Base-by-base conservation (phyloP, 2,797 vertebrate species). In the Characodon lateralis region DNA sequence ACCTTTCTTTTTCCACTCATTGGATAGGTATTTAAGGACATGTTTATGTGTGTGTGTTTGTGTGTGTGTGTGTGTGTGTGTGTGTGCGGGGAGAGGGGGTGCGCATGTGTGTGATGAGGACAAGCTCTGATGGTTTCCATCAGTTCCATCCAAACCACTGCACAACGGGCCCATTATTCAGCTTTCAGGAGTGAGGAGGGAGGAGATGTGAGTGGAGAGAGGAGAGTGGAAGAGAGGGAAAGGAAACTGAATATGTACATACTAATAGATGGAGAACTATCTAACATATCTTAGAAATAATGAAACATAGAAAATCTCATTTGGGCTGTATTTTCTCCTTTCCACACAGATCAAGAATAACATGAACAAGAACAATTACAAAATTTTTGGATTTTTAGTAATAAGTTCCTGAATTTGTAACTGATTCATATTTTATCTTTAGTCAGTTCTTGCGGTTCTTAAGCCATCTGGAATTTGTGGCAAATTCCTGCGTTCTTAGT, bases 81-180 rank as follows among this genome's bases (percentile, higher is more conserved):
- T 82, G 76, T 76, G 73, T 74, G 58, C 70, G 26, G 72, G 71
- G 71, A 78, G 77, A 78, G 89, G 87, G 72, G 78, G 74, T 73
- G 72, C 74, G 48, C 58, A 35, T 77, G 82, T 79, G 75, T 73
- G 78, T 72, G 79, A 87, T 86, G 88, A 92, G 84, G 80, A 85
- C 83, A 80, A 74, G 81, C 84, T 81, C 81, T 89, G 59, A 87
- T 85, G 90, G 92, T 94, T 94, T 94, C 94, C 93, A 93, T 94
- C 85, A 79, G 89, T 82, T 88, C 86, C 74, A 88, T 94, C 91
- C 93, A 94, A 92, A 91, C 90, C 91, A 74, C 89, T 89, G 88
- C 90, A 94, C 93, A 93, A 92, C 91, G 83, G 85, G 80, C 78
- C 92, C 90, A 93, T 94, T 94, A 94, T 94, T 91, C 78, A 89